Percentiles rank a stretch among this genome's conserved stretches.
Conservation (phyloP, 2,888 invertebrate genomes). For the Eupithecia pulchellata region DNA sequence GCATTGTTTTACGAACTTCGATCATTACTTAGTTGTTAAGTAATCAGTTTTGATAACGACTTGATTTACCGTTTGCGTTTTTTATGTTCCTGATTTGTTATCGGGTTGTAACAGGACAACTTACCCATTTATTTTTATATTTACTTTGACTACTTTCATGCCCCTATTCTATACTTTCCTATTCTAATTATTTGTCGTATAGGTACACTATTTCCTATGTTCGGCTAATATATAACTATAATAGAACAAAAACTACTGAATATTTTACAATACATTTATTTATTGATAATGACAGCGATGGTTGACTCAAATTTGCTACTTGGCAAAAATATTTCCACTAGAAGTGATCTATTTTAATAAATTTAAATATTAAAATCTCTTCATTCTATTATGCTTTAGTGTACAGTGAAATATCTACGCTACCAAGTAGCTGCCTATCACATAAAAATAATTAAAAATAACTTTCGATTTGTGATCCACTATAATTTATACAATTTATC, state of each 20-base stretch:
- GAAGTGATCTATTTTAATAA: constrained; percentile 78
- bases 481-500: constrained; percentile 68
- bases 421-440: constrained; percentile 81
- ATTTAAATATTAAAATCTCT: constrained; percentile 83
- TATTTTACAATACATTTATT: constrained; percentile 84
- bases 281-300: constrained; percentile 85
- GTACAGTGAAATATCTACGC: constrained; percentile 74
- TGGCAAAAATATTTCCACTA: constrained; percentile 85
- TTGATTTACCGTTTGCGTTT: constrained; percentile 25
- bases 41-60: constrained; percentile 30
- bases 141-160: neutral
- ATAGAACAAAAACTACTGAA: constrained; percentile 58
- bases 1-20: constrained; percentile 38
- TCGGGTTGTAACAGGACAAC: neutral
- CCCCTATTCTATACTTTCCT: neutral
- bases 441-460: constrained; percentile 71
- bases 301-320: constrained; percentile 84
- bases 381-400: constrained; percentile 74
- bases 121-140: neutral
- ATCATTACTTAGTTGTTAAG: constrained; percentile 31
- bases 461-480: constrained; percentile 74
- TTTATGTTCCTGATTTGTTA: constrained; percentile 9
- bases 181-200: neutral
- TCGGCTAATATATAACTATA: neutral
- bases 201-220: neutral